phyloP scores from a whole-genome alignment of 2,888 invertebrate species.

The Caenorhabditis plicata region DNA sequence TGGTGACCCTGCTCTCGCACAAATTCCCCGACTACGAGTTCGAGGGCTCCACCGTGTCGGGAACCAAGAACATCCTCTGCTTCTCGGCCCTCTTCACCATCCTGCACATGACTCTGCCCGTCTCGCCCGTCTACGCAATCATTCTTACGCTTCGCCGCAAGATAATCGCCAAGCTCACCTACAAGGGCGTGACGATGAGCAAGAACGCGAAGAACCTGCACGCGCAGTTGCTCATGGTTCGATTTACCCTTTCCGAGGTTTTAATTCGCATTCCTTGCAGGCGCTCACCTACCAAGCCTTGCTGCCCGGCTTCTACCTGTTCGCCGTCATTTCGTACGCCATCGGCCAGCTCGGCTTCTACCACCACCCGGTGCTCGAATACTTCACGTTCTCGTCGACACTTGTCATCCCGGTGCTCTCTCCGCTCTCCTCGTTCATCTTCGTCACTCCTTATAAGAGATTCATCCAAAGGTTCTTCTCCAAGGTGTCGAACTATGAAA shows the following conservation, averaged over 20 bases:
- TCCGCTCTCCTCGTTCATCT: conserved; percentile 21
- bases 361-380: conserved; percentile 27
- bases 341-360: conserved; percentile 11
- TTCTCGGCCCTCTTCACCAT: conserved; percentile 26
- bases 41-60: conserved; percentile 9
- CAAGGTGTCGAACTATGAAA: too few species aligned
- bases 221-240: conserved; percentile 12
- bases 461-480: too few species aligned
- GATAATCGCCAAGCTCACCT: conserved; percentile 2
- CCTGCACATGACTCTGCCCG: conserved; percentile 34
- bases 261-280: too few species aligned
- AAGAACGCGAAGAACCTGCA: conserved; percentile 16
- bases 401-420: conserved; percentile 24
- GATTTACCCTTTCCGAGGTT: too few species aligned
- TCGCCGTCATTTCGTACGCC: conserved; percentile 25
- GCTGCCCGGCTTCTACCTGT: conserved; percentile 21
- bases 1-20: conserved; percentile 1
- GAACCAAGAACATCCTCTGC: conserved; percentile 14
- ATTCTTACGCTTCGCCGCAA: conserved; percentile 9
- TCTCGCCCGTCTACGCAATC: conserved; percentile 32
- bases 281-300: conserved; percentile 21
- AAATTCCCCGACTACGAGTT: conserved; percentile 23
- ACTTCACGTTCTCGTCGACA: conserved; percentile 10
- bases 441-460: conserved; percentile 23
- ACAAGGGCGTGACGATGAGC: conserved; percentile 4